phyloP scores from a whole-genome alignment of 2,888 invertebrate species.

The Lasiommata megera region DNA sequence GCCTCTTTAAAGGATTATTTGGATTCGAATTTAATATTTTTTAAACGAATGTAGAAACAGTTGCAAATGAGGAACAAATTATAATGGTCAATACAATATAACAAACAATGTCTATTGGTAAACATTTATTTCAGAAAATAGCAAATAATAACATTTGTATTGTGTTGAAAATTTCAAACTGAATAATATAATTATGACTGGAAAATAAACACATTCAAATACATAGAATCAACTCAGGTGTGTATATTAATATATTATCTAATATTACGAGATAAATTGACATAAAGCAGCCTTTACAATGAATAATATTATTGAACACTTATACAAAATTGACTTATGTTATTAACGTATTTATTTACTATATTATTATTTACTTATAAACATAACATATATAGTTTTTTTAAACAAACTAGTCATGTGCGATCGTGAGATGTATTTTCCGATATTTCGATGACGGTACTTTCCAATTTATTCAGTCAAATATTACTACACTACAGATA shows the following conservation, averaged over 20 bases:
- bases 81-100: neutral
- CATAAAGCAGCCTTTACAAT: constrained; percentile 17
- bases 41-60: no score
- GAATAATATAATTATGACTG: neutral
- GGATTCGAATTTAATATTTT: no score
- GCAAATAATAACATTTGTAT: neutral
- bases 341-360: neutral
- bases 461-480: neutral
- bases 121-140: constrained; percentile 12
- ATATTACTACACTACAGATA: no score
- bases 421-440: neutral
- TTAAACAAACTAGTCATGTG: neutral
- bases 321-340: constrained; percentile 21
- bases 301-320: constrained; percentile 7
- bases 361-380: neutral
- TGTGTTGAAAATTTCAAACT: neutral
- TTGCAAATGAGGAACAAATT: neutral
- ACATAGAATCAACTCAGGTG: neutral
- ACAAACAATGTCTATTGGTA: neutral
- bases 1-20: no score
- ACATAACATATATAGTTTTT: neutral
- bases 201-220: neutral
- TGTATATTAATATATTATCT: neutral
- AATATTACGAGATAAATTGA: constrained; percentile 10
- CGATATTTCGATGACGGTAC: no score